Percentiles rank a stretch among this genome's conserved stretches.
These are phyloP conservation scores for Pimpla rufipes DNA, from an alignment of 2,888 invertebrate genomes.

Conservation along the genomic window DNA sequence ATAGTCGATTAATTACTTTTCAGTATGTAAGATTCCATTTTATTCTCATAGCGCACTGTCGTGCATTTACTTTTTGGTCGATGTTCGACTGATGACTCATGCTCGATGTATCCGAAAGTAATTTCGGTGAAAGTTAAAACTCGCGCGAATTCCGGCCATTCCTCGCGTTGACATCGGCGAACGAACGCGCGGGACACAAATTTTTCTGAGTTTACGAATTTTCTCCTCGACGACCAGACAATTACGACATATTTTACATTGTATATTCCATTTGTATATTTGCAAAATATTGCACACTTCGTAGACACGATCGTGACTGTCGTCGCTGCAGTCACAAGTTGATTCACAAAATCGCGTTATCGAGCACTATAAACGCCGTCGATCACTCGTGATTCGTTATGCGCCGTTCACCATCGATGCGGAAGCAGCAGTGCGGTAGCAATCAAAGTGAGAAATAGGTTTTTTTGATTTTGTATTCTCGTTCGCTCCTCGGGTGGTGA, in stretches of 20 bases:
- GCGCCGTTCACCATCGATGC: constrained; percentile 33
- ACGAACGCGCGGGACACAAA: not conserved
- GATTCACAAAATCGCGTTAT: constrained; percentile 41
- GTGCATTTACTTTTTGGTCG: constrained; percentile 2
- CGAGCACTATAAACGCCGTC: constrained; percentile 41
- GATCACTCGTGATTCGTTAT: constrained; percentile 42
- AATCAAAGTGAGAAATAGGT: constrained; percentile 31
- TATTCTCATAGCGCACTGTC: not conserved
- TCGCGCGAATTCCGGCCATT: not conserved
- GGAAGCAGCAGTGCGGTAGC: not conserved
- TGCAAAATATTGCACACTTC: constrained; percentile 46
- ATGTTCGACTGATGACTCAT: not conserved
- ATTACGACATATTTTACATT: constrained; percentile 67
- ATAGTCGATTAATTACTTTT: constrained; percentile 57
- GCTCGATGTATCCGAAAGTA: not conserved
- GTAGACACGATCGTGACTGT: constrained; percentile 42
- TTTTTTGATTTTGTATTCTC: not conserved
- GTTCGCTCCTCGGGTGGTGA: constrained; percentile 10
- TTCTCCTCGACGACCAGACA: constrained; percentile 65
- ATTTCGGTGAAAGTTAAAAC: too few relatives aligned
- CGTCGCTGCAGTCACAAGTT: constrained; percentile 31
- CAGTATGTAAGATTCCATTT: not conserved
- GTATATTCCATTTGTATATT: constrained; percentile 25
- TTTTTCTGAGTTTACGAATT: not conserved
- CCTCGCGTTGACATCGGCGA: not conserved